Evolutionary conservation across 2,797 vertebrate genomes (phyloP).

Genomic region (Thunnus albacares): DNA sequence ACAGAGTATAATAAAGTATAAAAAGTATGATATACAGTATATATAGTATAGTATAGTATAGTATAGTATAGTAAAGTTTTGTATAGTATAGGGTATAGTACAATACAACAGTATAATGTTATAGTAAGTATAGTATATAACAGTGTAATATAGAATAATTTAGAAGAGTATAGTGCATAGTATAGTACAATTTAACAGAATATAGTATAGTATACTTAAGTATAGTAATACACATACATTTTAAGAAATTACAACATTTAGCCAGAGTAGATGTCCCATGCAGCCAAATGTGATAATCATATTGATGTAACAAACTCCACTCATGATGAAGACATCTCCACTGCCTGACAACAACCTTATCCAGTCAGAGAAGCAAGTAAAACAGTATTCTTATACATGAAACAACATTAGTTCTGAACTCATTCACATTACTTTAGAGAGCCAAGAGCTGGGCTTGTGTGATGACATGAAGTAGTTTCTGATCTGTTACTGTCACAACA

Average conservation of each 20-base stretch:
- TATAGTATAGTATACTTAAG: background rate
- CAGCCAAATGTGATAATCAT: slow-evolving; percentile 10
- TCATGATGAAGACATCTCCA: background rate
- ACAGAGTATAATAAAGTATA: too few species aligned
- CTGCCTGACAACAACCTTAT: background rate
- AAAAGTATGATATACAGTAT: too few species aligned
- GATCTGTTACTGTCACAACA: too few species aligned
- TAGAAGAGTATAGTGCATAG: background rate
- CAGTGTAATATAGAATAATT: background rate
- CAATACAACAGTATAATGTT: background rate
- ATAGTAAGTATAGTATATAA: background rate
- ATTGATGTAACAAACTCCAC: slow-evolving; percentile 14
- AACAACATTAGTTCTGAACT: background rate
- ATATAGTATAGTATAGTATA: background rate
- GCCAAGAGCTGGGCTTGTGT: background rate
- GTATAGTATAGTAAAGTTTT: background rate
- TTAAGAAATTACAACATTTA: background rate
- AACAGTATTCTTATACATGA: background rate
- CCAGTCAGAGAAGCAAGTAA: background rate
- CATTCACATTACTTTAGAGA: background rate
- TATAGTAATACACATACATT: background rate
- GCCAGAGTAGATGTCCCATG: background rate
- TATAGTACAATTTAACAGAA: background rate
- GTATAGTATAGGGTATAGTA: background rate
- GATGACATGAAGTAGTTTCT: background rate